These are phyloP conservation scores for Hirtodrosophila duncani DNA, from an alignment of 2,888 invertebrate genomes.

Conservation along the genomic window DNA sequence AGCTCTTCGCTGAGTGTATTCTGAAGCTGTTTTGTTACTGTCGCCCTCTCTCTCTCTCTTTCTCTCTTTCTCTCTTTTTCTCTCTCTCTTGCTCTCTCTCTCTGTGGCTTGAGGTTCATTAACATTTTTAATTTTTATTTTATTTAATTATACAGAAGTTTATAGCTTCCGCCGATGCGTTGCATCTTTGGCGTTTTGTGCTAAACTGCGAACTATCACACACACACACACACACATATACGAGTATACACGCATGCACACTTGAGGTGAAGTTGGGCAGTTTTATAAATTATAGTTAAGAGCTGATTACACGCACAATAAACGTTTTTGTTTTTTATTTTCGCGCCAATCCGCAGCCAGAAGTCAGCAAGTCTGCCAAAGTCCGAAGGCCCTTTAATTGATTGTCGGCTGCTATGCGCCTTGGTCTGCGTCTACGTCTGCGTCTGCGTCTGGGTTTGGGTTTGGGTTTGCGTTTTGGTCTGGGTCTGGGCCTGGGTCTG, in stretches of 20 bases:
- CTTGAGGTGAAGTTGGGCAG: constrained; percentile 25
- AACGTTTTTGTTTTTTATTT: constrained; percentile 55
- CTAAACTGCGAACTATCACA: constrained; percentile 63
- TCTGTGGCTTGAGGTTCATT: constrained; percentile 44
- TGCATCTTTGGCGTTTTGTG: constrained; percentile 36
- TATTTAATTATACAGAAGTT: constrained; percentile 72
- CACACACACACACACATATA: constrained; percentile 7
- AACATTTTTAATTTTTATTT: constrained; percentile 73
- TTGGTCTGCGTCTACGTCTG: too few species aligned
- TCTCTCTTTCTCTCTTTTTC: not conserved
- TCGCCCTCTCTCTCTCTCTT: not conserved
- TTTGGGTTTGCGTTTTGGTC: too few species aligned
- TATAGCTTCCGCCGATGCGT: constrained; percentile 71
- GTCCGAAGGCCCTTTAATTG: constrained; percentile 45
- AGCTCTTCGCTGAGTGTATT: too few species aligned
- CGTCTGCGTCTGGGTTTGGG: too few species aligned
- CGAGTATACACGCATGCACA: not conserved
- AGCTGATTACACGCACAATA: constrained; percentile 73
- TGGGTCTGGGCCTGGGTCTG: too few species aligned
- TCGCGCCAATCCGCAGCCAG: constrained; percentile 44
- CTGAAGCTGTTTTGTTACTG: too few species aligned
- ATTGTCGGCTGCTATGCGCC: too few species aligned
- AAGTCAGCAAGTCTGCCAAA: too few species aligned
- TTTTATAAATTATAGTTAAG: constrained; percentile 67
- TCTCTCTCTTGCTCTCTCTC: constrained; percentile 2